These are phyloP conservation scores for Nudaria mundana DNA, from an alignment of 2,888 invertebrate species.

Conservation along the genomic window DNA sequence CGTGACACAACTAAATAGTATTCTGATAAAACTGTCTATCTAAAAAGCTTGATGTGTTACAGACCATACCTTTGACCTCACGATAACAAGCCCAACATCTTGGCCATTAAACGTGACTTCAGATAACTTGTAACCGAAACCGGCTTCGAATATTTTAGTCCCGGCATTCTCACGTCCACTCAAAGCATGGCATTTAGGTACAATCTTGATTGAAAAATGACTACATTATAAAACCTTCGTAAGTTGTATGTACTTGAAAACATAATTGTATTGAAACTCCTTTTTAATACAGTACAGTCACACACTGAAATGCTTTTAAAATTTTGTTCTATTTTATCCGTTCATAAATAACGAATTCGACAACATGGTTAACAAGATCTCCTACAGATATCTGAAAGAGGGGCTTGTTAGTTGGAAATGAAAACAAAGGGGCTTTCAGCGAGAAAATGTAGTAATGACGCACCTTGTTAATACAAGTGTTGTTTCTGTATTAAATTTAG, in stretches of 20 bases:
- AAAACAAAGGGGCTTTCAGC: conserved; percentile 63
- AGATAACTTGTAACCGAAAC: too few species aligned
- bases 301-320: not conserved
- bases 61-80: too few species aligned
- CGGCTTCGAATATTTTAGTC: not conserved
- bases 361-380: conserved; percentile 39
- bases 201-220: not conserved
- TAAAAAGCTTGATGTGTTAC: too few species aligned
- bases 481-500: conserved; percentile 61
- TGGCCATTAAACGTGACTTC: not conserved
- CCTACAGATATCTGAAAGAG: conserved; percentile 39
- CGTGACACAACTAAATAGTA: too few species aligned
- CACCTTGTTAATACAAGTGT: conserved; percentile 54
- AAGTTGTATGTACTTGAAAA: not conserved
- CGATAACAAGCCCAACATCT: not conserved
- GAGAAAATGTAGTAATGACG: conserved; percentile 64
- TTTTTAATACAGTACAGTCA: not conserved
- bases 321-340: conserved; percentile 10
- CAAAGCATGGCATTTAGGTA: not conserved
- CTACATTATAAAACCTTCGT: not conserved
- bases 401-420: conserved; percentile 42
- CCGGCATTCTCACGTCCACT: conserved; percentile 1
- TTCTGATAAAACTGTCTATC: too few species aligned
- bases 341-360: conserved; percentile 39
- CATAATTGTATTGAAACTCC: not conserved